A percentile compares a stretch with the other conserved stretches of the same genome.
phyloP scores from a whole-genome alignment of 2,888 invertebrate species.

The Leucozona laternaria region DNA sequence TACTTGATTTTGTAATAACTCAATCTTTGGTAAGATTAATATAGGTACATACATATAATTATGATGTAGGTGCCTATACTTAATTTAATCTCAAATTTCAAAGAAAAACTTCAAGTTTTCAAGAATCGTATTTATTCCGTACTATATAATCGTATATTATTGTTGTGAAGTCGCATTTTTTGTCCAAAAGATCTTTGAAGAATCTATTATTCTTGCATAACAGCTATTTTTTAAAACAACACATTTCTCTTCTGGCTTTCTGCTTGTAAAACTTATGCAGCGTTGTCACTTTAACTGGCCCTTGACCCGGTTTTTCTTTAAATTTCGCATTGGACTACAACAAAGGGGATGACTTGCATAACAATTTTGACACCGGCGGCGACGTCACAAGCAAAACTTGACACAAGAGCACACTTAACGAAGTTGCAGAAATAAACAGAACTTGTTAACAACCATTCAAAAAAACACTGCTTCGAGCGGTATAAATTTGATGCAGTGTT shows the following conservation, averaged over 20 bases:
- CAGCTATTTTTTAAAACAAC: conserved; percentile 11
- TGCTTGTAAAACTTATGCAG: conserved; percentile 11
- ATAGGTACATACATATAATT: too few relatives aligned
- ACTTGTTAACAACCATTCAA: too few relatives aligned
- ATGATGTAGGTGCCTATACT: not conserved
- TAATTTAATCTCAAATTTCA: not conserved
- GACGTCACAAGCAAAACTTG: conserved; percentile 19
- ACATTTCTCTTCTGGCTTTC: conserved; percentile 6
- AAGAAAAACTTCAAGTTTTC: not conserved
- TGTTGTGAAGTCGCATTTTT: not conserved
- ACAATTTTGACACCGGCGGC: conserved; percentile 41
- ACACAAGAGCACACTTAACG: conserved; percentile 40
- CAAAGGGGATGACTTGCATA: conserved; percentile 50
- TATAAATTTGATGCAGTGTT: conserved; percentile 12
- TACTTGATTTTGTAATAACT: not conserved
- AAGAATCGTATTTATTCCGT: conserved; percentile 4
- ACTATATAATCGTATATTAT: not conserved
- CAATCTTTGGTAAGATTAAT: not conserved
- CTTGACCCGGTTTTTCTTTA: conserved; percentile 59
- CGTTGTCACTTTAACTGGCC: conserved; percentile 50
- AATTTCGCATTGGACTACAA: conserved; percentile 35
- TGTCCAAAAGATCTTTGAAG: conserved; percentile 2
- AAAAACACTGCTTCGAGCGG: conserved; percentile 8
- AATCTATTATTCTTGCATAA: conserved; percentile 48
- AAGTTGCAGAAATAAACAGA: conserved; percentile 25